Percentiles rank a stretch among this genome's conserved stretches.
phyloP scores from a whole-genome alignment of 2,113 vertebrate genomes.

The Silurus asotus region DNA sequence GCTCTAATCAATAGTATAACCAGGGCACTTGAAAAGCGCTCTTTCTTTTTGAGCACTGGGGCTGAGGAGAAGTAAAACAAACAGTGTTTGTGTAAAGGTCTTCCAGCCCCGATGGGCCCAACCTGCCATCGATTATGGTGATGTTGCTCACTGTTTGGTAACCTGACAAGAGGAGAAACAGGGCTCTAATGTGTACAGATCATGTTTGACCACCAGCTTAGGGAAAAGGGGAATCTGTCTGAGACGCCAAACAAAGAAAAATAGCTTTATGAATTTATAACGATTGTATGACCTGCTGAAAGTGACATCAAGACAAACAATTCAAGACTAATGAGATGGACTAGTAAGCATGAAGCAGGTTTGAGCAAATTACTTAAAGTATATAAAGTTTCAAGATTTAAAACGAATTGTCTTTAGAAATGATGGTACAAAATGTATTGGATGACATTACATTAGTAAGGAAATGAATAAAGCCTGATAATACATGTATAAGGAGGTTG shows the following conservation, averaged over 20 bases:
- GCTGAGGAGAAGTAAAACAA: constrained; percentile 49
- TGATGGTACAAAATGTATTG: background rate
- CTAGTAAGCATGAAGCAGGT: background rate
- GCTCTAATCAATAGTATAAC: constrained; percentile 54
- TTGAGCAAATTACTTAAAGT: background rate
- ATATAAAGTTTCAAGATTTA: background rate
- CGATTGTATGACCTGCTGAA: constrained; percentile 6
- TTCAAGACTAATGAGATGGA: constrained; percentile 1
- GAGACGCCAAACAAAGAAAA: constrained; percentile 25
- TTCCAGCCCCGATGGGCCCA: constrained; percentile 49
- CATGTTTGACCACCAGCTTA: constrained; percentile 44
- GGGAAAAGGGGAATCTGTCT: constrained; percentile 18
- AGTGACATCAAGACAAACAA: background rate
- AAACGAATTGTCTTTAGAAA: background rate
- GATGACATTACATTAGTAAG: background rate
- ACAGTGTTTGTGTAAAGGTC: constrained; percentile 58
- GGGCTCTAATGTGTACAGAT: constrained; percentile 44
- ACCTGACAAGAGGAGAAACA: constrained; percentile 43
- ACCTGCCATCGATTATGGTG: constrained; percentile 62
- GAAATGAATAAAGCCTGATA: background rate
- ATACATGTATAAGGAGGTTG: constrained; percentile 1
- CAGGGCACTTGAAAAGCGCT: constrained; percentile 42
- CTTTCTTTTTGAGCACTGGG: constrained; percentile 45
- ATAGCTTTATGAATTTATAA: constrained; percentile 27
- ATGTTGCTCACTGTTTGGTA: constrained; percentile 46